Evolutionary conservation across 2,888 invertebrate genomes (phyloP), one percentile per base, ranked within the genome.

Genomic region (Nudaria mundana): DNA sequence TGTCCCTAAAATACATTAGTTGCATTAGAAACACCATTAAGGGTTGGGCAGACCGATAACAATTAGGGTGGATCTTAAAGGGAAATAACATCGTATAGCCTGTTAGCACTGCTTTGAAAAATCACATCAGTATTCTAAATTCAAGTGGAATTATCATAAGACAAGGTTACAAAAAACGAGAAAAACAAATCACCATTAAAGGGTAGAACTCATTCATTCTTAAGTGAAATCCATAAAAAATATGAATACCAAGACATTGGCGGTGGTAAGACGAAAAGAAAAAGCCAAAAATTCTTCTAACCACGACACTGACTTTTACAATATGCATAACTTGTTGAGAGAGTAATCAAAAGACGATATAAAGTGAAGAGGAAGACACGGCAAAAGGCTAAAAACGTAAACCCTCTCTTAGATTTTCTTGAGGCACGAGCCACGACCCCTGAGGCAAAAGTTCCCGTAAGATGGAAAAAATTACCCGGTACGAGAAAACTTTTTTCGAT

Each of bases 281-380:
- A 69, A 77, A 69, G 71, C 73, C 81, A 58, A 81, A 78, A 81
- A 77, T 76, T 79, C 74, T 67, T 74, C 68, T 72, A 73, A 76
- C 78, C 78, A 39, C 59, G 68, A 67, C 71, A 66, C 56, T 59
- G 69, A 80, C 78, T 82, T 78, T 76, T 84, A 84, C 82, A 86
- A 84, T 86, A 86, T 87, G 85, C 86, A 87, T 86, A 87, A 85
- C 86, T 87, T 85, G 85, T 85, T 86, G 84, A 83, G 80, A 84
- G 85, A 81, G 86, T 86, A 88, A 88, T 88, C 88, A 87, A 88
- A 88, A 86, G 85, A 77, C 85, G 86, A 87, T 87, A 86, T 84
- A 88, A 86, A 86, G 84, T 81, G 79, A 77, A 77, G 82, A 79
- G 74, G 75, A 79, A 81, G 81, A 86, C 81, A 83, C 79, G 80